phyloP scores from a whole-genome alignment of 1,140 invertebrate genomes.

The Drosophila pachea region DNA sequence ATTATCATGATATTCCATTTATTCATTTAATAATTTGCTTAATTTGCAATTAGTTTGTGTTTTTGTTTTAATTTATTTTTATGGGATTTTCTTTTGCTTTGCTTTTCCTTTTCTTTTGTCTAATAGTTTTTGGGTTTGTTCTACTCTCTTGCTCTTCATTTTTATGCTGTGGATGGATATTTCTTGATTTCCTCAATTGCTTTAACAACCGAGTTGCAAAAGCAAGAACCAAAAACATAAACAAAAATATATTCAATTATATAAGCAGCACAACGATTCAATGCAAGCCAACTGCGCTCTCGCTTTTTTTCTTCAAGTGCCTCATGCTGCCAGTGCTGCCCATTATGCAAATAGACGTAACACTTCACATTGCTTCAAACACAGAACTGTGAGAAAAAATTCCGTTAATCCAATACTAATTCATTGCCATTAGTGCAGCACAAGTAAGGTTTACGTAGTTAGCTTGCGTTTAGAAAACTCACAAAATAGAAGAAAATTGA shows the following conservation, averaged over 20 bases:
- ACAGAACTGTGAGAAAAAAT: background rate
- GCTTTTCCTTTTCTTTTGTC: slow-evolving; percentile 13
- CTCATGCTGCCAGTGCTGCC: slow-evolving; percentile 4
- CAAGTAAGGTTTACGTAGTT: slow-evolving; percentile 1
- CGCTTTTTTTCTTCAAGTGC: too few relatives aligned
- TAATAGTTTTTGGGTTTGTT: background rate
- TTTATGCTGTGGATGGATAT: slow-evolving; percentile 46
- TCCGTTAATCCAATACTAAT: background rate
- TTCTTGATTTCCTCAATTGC: slow-evolving; percentile 17
- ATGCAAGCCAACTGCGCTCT: slow-evolving; percentile 2
- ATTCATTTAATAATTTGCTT: slow-evolving; percentile 21
- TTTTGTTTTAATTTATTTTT: slow-evolving; percentile 2
- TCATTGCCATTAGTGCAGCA: background rate
- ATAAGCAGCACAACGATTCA: background rate
- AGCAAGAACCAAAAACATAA: background rate
- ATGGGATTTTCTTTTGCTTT: slow-evolving; percentile 11
- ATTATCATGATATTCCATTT: slow-evolving; percentile 44
- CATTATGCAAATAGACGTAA: background rate
- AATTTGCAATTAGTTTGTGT: slow-evolving; percentile 18
- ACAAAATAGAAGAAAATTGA: background rate
- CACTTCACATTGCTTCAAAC: background rate
- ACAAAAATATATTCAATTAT: background rate
- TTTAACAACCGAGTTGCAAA: slow-evolving; percentile 6
- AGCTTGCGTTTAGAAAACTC: background rate
- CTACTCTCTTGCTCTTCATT: slow-evolving; percentile 18